Evolutionary conservation across 2,888 invertebrate genomes (phyloP).

Genomic region (Iselma pallidipennis): DNA sequence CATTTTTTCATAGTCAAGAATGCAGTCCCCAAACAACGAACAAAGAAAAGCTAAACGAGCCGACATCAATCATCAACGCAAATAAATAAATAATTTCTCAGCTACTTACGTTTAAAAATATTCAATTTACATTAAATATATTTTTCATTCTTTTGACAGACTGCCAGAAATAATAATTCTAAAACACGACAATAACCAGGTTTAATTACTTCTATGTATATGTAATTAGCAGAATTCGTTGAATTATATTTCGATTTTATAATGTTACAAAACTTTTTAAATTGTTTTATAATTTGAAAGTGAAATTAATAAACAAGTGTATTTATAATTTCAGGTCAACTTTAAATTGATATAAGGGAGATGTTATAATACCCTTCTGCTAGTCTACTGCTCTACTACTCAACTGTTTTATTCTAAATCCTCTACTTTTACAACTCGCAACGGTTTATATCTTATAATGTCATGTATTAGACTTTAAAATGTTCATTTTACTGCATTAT

Average conservation of each 20-base stretch:
- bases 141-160: neutral
- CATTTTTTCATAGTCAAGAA: conserved; percentile 26
- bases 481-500: conserved; percentile 57
- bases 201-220: neutral
- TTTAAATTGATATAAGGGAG: neutral
- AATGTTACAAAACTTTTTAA: neutral
- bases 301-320: too few species aligned
- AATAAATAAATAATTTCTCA: conserved; percentile 16
- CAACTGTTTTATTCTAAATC: conserved; percentile 19
- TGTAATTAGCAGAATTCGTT: too few species aligned
- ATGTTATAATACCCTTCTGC: conserved; percentile 12
- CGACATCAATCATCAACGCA: conserved; percentile 16
- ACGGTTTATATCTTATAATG: conserved; percentile 55
- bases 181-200: conserved; percentile 3
- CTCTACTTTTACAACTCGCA: conserved; percentile 52
- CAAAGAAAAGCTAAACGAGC: conserved; percentile 20
- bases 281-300: neutral
- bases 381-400: neutral
- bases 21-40: conserved; percentile 15
- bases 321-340: conserved; percentile 1
- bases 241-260: too few species aligned
- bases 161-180: conserved; percentile 18
- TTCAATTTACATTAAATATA: conserved; percentile 8
- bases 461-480: conserved; percentile 55
- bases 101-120: conserved; percentile 4